These are phyloP conservation scores for Antennarius maculatus DNA, from an alignment of 2,797 vertebrate species.

Conservation along the genomic window DNA sequence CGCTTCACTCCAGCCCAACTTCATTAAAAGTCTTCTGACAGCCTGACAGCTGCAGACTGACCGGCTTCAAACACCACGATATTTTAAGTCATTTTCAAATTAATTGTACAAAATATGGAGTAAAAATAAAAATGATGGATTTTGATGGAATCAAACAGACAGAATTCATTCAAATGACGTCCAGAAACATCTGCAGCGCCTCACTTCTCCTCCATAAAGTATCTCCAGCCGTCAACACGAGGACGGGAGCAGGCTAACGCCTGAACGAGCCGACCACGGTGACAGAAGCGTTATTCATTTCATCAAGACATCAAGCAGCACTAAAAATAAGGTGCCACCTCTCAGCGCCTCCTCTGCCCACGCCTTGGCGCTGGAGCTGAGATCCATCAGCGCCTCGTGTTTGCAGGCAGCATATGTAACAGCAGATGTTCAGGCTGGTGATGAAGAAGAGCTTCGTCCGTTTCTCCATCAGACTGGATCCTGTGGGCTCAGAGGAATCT, in stretches of 20 bases:
- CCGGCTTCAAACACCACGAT: background rate
- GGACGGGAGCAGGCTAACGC: background rate
- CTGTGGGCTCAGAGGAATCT: background rate
- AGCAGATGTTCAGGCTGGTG: slow-evolving; percentile 46
- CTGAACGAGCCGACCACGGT: background rate
- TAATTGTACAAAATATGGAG: background rate
- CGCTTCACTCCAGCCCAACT: slow-evolving; percentile 35
- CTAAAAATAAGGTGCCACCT: slow-evolving; percentile 39
- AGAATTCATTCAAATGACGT: too few species aligned
- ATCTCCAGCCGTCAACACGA: background rate
- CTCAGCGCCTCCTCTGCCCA: slow-evolving; percentile 11
- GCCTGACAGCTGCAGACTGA: slow-evolving; percentile 4
- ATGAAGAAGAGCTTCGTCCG: slow-evolving; percentile 30
- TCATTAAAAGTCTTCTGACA: slow-evolving; percentile 18
- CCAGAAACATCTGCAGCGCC: too few species aligned
- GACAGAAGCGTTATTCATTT: slow-evolving; percentile 9
- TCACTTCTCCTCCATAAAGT: background rate
- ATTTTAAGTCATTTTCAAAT: slow-evolving; percentile 4
- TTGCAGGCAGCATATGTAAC: slow-evolving; percentile 31
- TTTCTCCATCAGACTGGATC: slow-evolving; percentile 12
- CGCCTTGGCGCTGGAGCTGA: slow-evolving; percentile 29
- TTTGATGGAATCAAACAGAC: too few species aligned
- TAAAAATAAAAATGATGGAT: background rate
- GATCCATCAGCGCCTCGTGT: slow-evolving; percentile 49
- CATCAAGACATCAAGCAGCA: slow-evolving; percentile 11